These are phyloP conservation scores for Sturmia bella DNA, from an alignment of 2,888 invertebrate species.

Conservation along the genomic window DNA sequence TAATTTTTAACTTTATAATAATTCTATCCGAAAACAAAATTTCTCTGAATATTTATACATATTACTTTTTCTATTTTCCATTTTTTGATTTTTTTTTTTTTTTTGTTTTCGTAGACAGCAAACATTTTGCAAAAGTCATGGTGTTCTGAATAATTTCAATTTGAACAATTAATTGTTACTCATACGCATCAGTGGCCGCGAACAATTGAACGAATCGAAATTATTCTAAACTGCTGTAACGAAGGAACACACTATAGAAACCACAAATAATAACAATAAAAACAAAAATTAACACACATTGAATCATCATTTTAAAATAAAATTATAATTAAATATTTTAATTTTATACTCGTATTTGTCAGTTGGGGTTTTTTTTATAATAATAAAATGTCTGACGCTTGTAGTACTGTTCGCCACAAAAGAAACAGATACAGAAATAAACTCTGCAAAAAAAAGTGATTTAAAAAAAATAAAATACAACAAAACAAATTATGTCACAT, in stretches of 20 bases:
- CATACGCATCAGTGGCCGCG: conserved; percentile 49
- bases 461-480: background rate
- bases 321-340: conserved; percentile 53
- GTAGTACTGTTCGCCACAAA: conserved; percentile 34
- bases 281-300: conserved; percentile 42
- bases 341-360: conserved; percentile 11
- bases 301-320: conserved; percentile 25
- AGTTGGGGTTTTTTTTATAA: conserved; percentile 1
- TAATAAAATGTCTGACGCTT: conserved; percentile 29
- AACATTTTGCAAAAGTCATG: conserved; percentile 1
- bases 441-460: too few relatives aligned
- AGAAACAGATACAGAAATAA: conserved; percentile 1
- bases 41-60: too few relatives aligned
- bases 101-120: background rate
- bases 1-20: too few relatives aligned
- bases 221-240: conserved; percentile 29
- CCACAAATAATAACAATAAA: conserved; percentile 35
- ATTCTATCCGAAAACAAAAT: too few relatives aligned
- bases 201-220: conserved; percentile 32
- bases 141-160: conserved; percentile 46
- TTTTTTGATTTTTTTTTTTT: too few relatives aligned
- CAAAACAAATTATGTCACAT: conserved; percentile 44
- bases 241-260: conserved; percentile 27
- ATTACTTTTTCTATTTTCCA: too few relatives aligned
- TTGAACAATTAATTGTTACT: conserved; percentile 52